phyloP scores from a whole-genome alignment of 2,113 vertebrate species.

The Oxyruncus cristatus region DNA sequence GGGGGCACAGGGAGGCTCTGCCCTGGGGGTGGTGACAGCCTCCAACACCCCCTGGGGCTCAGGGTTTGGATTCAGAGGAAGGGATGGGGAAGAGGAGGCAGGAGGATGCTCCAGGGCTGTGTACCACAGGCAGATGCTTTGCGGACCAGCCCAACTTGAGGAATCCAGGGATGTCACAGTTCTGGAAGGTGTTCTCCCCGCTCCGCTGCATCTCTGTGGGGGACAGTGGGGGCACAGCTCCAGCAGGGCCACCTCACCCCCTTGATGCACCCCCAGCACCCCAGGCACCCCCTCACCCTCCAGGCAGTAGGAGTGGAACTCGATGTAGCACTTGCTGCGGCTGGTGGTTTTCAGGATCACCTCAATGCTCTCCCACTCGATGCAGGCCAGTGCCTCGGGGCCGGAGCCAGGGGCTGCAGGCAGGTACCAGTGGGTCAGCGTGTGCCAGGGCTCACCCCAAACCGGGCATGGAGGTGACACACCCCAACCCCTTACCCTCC shows the following conservation, averaged over 20 bases:
- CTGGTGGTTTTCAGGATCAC: conserved; percentile 85
- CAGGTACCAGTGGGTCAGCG: rapidly evolving
- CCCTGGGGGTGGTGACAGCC: not conserved
- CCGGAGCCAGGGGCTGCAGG: conserved; percentile 57
- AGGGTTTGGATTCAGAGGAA: not conserved
- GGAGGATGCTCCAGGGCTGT: not conserved
- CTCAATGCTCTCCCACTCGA: conserved; percentile 83
- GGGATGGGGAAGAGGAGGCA: not conserved
- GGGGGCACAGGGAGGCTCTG: not conserved
- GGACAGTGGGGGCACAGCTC: not conserved
- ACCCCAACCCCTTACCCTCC: conserved; percentile 71
- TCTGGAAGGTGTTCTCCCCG: conserved; percentile 81
- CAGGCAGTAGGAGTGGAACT: conserved; percentile 84
- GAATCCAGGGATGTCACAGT: conserved; percentile 82
- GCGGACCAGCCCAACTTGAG: conserved; percentile 83
- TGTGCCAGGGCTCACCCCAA: not conserved
- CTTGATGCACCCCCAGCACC: rapidly evolving
- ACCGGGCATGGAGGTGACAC: rapidly evolving
- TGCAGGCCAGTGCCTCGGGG: conserved; percentile 72
- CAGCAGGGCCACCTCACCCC: rapidly evolving
- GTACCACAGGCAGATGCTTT: conserved; percentile 85
- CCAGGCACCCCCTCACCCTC: conserved; percentile 27
- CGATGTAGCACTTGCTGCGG: conserved; percentile 86
- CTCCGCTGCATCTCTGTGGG: conserved; percentile 79
- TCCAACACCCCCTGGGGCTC: not conserved